phyloP scores from a whole-genome alignment of 2,888 invertebrate species.

The Parascotia fuliginaria region DNA sequence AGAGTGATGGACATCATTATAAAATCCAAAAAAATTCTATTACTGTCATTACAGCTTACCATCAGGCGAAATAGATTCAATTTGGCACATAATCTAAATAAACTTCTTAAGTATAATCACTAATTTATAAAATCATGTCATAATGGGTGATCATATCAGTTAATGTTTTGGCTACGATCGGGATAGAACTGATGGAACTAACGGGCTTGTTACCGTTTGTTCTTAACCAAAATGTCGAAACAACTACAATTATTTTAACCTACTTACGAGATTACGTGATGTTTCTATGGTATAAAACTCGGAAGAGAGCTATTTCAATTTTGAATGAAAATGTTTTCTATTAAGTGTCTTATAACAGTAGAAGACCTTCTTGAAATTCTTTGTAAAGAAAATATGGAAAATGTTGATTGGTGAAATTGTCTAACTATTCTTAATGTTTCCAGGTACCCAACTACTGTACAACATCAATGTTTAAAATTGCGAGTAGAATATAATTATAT shows the following conservation, averaged over 20 bases:
- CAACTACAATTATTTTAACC: conserved; percentile 65
- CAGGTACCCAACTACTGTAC: no score
- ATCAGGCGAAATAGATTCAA: no score
- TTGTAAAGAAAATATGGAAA: no score
- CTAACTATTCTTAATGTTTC: no score
- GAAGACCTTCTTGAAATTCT: no score
- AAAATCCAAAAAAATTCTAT: no score
- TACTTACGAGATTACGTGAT: conserved; percentile 63
- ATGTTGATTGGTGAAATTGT: no score
- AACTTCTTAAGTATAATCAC: background rate
- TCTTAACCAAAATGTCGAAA: conserved; percentile 64
- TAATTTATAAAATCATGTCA: conserved; percentile 9
- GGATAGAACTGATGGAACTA: conserved; percentile 54
- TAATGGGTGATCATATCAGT: conserved; percentile 27
- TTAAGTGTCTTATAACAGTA: no score
- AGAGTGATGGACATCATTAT: no score
- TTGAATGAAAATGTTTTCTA: background rate
- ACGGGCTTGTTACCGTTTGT: conserved; percentile 63
- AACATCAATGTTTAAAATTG: no score
- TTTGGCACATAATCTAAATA: background rate
- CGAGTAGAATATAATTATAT: no score
- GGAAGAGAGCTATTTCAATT: background rate
- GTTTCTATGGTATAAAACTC: background rate
- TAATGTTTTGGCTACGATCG: conserved; percentile 31
- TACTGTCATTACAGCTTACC: no score